Base-by-base conservation (phyloP, 1,140 invertebrate genomes). In the Panagrolaimus sp. region DNA sequence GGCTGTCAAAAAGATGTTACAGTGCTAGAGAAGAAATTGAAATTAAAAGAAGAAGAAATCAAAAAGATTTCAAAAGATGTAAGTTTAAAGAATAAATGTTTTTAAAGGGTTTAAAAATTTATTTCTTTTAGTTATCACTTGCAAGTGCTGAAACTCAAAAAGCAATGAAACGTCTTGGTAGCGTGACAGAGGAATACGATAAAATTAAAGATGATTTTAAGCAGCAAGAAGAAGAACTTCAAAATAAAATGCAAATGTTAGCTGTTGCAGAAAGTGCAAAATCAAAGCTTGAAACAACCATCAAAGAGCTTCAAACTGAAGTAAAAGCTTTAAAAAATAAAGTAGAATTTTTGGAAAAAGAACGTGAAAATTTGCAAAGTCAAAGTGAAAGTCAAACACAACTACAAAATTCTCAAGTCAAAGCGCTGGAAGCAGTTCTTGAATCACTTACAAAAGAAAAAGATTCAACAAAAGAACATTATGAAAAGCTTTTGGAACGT, bases 281-380 rank as follows among this genome's bases (percentile, higher is more conserved):
- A 53, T 43, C 57, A 7, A 73, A 71, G 48, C 48, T 81, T 20
- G 78, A 81, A 67, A 57, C 68, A 27, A 72, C 75, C 2, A 77
- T 81, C 61, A 63, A 67, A 16, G 76, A 81, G 47, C 45, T 82
- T n/a, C 74, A 80, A 70, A 66, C 61, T 23, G 80, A 81, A 81
- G 74, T 82, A 31, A 81, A 75, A 62, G 71, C 71, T 4, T 57
- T 81, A 62, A 78, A 76, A 38, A 79, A 69, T 31, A 70, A 72
- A 64, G 80, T 80, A 4, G 78, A 82, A 44, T 79, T 81, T 53
- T 65, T 81, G 14, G 80, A 81, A 66, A 78, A 73, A n/a, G 80
- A 81, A 68, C 62, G 81, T 31, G 70, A 78, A 51, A 82, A 80
- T 25, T 69, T 81, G 16, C 71, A 70, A 68, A 74, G 77, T 51